Percentiles rank a stretch among this genome's conserved stretches.
Conservation (phyloP, 2,113 vertebrate species). For the Phrynocephalus versicolor region DNA sequence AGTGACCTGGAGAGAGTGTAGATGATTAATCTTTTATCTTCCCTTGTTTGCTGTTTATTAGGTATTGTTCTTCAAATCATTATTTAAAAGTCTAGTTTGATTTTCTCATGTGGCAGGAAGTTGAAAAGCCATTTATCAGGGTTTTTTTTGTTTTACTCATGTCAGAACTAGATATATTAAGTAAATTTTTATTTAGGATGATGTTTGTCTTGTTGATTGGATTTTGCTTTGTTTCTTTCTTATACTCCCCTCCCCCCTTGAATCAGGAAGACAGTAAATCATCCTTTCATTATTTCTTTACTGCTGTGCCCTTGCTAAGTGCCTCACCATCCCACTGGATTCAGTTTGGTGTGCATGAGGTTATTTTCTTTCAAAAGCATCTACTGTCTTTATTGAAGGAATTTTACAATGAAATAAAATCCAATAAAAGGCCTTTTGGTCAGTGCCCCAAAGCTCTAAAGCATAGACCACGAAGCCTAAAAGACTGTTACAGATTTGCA, state of each 20-base stretch:
- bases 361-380: background rate
- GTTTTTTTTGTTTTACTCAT: background rate
- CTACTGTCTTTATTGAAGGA: background rate
- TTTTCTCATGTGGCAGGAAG: conserved; percentile 50
- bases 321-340: background rate
- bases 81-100: conserved; percentile 49
- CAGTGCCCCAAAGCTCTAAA: too few species aligned
- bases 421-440: background rate
- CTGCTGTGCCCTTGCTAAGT: background rate
- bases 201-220: background rate
- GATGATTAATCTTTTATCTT: conserved; percentile 42
- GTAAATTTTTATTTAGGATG: conserved; percentile 2
- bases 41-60: conserved; percentile 30
- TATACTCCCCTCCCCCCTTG: background rate
- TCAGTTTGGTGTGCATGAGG: background rate
- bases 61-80: conserved; percentile 61
- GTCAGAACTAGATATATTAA: conserved; percentile 33
- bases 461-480: background rate
- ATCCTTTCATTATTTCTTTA: conserved; percentile 5
- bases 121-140: conserved; percentile 10
- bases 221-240: background rate
- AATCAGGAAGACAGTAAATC: conserved; percentile 8
- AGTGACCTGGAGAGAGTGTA: conserved; percentile 13
- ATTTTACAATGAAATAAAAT: background rate
- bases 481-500: conserved; percentile 2